Percentiles rank a stretch among this genome's conserved stretches.
These are phyloP conservation scores for Pogonocherus hispidulus DNA, from an alignment of 2,888 invertebrate species.

Conservation along the genomic window DNA sequence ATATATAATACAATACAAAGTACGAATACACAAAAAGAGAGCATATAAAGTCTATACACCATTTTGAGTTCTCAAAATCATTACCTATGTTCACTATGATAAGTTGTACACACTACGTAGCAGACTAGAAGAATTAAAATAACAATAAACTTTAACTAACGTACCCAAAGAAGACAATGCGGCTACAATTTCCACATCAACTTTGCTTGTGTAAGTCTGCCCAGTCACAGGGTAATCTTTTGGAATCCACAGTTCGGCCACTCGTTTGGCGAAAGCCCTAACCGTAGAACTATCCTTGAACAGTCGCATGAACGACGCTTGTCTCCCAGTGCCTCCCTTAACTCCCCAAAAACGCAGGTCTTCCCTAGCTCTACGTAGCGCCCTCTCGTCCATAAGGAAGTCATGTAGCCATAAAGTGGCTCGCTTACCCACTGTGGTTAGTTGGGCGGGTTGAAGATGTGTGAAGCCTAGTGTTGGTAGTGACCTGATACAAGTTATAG, in stretches of 20 bases:
- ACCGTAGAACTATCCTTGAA: slow-evolving; percentile 93
- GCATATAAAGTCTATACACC: no score
- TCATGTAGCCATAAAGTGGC: slow-evolving; percentile 97
- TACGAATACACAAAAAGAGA: no score
- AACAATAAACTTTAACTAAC: neutral
- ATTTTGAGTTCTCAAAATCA: no score
- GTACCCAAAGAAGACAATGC: slow-evolving; percentile 56
- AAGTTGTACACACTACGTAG: no score
- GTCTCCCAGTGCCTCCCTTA: slow-evolving; percentile 99
- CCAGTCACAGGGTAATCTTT: slow-evolving; percentile 90
- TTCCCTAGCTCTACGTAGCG: slow-evolving; percentile 80
- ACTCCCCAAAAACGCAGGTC: slow-evolving; percentile 95
- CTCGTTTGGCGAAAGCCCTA: slow-evolving; percentile 83
- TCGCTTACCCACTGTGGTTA: slow-evolving; percentile 98
- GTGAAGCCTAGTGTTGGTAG: slow-evolving; percentile 97
- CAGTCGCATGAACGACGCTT: slow-evolving; percentile 95
- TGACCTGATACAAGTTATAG: slow-evolving; percentile 67
- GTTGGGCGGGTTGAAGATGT: slow-evolving; percentile 97
- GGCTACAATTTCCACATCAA: slow-evolving; percentile 75
- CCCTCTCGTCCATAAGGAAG: slow-evolving; percentile 92
- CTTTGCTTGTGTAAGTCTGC: slow-evolving; percentile 95
- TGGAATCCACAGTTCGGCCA: slow-evolving; percentile 92
- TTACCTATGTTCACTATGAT: no score
- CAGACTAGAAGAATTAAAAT: no score
- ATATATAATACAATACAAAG: no score